phyloP scores from a whole-genome alignment of 1,140 invertebrate species.

The Acromyrmex echinatior region DNA sequence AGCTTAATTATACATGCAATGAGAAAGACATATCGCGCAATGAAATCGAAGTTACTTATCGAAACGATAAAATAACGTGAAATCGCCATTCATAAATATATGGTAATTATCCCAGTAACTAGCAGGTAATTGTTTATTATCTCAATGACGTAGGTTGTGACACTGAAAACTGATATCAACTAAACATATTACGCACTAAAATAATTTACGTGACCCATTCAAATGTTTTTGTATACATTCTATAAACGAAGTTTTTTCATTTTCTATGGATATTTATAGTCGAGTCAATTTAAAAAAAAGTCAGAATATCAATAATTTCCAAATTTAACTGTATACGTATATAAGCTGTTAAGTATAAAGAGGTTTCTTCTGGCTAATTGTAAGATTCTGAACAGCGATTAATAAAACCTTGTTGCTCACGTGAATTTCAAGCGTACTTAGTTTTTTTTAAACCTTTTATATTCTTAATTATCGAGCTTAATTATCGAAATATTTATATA shows the following conservation, averaged over 20 bases:
- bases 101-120: slow-evolving; percentile 18
- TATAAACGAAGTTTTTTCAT: not conserved
- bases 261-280: not conserved
- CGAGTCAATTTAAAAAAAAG: not conserved
- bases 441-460: not conserved
- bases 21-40: not conserved
- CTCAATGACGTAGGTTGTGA: not conserved
- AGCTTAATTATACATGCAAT: not conserved
- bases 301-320: not conserved
- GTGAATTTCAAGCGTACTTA: not conserved
- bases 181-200: not conserved
- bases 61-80: not conserved
- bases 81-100: not conserved
- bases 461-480: not conserved
- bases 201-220: not conserved
- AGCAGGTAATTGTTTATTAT: slow-evolving; percentile 21
- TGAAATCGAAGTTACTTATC: not conserved
- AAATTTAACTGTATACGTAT: not conserved
- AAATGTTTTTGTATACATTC: not conserved
- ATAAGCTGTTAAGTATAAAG: not conserved
- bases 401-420: not conserved
- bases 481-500: slow-evolving; percentile 1
- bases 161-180: slow-evolving; percentile 21
- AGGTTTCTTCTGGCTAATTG: not conserved
- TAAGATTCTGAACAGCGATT: not conserved